These are phyloP conservation scores for Moxostoma hubbsi DNA, from an alignment of 2,797 vertebrate species.

Conservation along the genomic window DNA sequence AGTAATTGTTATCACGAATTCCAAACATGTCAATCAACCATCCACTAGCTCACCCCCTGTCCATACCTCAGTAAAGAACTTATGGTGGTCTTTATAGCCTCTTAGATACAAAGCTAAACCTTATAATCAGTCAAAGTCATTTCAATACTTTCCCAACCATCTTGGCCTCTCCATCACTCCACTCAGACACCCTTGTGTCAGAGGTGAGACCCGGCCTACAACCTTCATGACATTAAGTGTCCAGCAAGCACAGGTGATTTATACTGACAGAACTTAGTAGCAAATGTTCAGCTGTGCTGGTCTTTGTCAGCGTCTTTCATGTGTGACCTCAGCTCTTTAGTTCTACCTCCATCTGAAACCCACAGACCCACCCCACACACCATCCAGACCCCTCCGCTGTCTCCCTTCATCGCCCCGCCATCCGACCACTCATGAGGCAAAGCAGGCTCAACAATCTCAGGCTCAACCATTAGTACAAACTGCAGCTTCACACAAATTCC, in stretches of 20 bases:
- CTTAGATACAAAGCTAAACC: neutral
- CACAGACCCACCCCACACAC: neutral
- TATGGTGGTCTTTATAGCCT: neutral
- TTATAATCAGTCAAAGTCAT: slow-evolving; percentile 12
- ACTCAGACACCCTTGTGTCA: neutral
- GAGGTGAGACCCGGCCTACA: slow-evolving; percentile 14
- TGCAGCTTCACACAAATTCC: slow-evolving; percentile 55
- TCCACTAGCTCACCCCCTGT: neutral
- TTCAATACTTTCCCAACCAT: slow-evolving; percentile 12
- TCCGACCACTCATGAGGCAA: slow-evolving; percentile 50
- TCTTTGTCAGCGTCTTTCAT: slow-evolving; percentile 47
- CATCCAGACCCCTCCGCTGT: neutral
- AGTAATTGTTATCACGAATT: neutral
- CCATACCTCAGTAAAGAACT: neutral
- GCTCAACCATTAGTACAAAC: slow-evolving; percentile 43
- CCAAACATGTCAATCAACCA: neutral
- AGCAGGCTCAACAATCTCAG: slow-evolving; percentile 37
- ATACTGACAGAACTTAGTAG: slow-evolving; percentile 14
- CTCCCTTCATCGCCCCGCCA: slow-evolving; percentile 37
- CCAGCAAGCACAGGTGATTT: slow-evolving; percentile 44
- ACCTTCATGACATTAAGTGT: slow-evolving; percentile 24
- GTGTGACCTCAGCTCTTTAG: slow-evolving; percentile 50
- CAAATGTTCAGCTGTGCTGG: slow-evolving; percentile 41
- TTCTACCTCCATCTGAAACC: slow-evolving; percentile 24
- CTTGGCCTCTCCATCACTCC: neutral